Percentiles rank a stretch among this genome's conserved stretches.
phyloP scores from a whole-genome alignment of 2,113 vertebrate species.

The Arothron firmamentum region DNA sequence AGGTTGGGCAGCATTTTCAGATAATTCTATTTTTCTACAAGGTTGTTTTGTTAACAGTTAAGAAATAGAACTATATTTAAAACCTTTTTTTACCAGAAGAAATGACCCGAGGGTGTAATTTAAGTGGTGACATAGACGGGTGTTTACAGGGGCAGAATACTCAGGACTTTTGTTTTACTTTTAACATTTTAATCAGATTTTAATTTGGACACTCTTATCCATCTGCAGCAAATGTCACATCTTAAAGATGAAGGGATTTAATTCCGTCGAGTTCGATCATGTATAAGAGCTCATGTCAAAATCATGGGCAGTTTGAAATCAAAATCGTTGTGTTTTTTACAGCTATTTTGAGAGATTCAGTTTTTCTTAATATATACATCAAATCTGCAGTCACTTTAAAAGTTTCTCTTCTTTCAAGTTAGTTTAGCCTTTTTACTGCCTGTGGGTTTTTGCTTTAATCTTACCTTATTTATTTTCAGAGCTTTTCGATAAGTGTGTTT shows the following conservation, averaged over 20 bases:
- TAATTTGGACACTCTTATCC: conserved; percentile 3
- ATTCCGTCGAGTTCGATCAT: not conserved
- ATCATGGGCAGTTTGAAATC: too few relatives aligned
- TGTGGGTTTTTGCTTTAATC: not conserved
- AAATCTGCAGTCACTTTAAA: not conserved
- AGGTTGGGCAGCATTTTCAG: too few relatives aligned
- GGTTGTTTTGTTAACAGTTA: too few relatives aligned
- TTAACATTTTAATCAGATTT: conserved; percentile 10
- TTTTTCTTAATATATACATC: too few relatives aligned
- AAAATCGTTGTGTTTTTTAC: too few relatives aligned
- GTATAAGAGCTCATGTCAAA: not conserved
- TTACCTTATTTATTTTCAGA: not conserved
- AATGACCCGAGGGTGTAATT: too few relatives aligned
- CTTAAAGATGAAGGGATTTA: not conserved
- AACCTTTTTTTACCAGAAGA: too few relatives aligned
- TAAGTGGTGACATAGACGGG: too few relatives aligned
- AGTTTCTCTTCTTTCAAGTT: not conserved
- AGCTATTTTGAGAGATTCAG: too few relatives aligned
- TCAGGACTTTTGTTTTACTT: conserved; percentile 3
- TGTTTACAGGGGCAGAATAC: not conserved
- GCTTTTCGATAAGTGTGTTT: not conserved
- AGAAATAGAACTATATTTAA: too few relatives aligned
- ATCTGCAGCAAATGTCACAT: not conserved
- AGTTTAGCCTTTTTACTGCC: not conserved
- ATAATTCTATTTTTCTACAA: too few relatives aligned